Conservation (phyloP, 2,888 invertebrate species). For the Axea sp. region DNA sequence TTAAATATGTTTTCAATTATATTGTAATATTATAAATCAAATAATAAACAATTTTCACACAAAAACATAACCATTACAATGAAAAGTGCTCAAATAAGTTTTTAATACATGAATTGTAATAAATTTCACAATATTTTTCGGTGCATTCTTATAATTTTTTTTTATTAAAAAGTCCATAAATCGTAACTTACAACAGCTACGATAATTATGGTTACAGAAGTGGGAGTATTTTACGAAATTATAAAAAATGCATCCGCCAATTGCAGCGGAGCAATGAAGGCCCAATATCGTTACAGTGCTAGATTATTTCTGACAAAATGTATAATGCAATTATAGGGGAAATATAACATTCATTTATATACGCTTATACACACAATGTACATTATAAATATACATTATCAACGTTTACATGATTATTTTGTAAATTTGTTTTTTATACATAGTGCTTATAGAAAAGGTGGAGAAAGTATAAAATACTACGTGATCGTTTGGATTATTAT, state of each 20-base stretch:
- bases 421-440: slow-evolving; percentile 65
- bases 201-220: slow-evolving; percentile 40
- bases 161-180: slow-evolving; percentile 48
- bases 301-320: slow-evolving; percentile 52
- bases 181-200: slow-evolving; percentile 63
- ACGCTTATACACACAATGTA: slow-evolving; percentile 73
- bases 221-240: slow-evolving; percentile 57
- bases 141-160: no score
- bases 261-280: slow-evolving; percentile 43
- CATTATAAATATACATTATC: slow-evolving; percentile 74
- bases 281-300: slow-evolving; percentile 55
- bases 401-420: slow-evolving; percentile 70
- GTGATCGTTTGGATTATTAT: slow-evolving; percentile 62
- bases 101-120: no score
- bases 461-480: slow-evolving; percentile 73
- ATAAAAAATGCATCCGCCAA: slow-evolving; percentile 51
- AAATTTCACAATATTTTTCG: no score
- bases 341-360: slow-evolving; percentile 63
- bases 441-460: slow-evolving; percentile 68
- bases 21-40: no score
- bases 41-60: no score
- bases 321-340: slow-evolving; percentile 60
- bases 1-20: no score
- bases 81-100: no score
- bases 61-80: no score